Conservation (phyloP, 2,113 vertebrate genomes). For the Calonectris borealis region DNA sequence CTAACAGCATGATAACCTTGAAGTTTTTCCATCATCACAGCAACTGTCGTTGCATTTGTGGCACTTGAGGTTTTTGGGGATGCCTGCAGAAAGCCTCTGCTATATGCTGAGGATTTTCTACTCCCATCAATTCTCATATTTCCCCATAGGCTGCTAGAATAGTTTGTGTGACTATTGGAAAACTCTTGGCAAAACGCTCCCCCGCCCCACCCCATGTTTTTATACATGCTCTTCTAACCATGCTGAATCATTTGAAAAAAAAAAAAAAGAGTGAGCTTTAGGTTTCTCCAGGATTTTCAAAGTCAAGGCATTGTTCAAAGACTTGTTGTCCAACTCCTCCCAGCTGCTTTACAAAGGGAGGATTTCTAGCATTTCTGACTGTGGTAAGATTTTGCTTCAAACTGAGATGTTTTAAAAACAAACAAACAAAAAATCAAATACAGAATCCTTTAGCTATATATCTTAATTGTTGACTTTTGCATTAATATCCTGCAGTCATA, state of each 20-base stretch:
- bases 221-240: background rate
- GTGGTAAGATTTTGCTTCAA: background rate
- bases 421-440: background rate
- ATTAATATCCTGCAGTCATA: background rate
- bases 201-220: background rate
- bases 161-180: background rate
- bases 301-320: background rate
- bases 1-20: background rate
- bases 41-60: background rate
- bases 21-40: background rate
- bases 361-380: background rate
- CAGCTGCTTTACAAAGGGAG: background rate
- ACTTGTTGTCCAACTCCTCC: background rate
- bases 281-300: background rate
- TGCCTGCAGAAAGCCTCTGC: background rate
- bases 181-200: background rate
- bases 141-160: background rate
- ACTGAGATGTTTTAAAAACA: background rate
- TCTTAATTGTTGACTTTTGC: background rate
- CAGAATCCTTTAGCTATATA: background rate
- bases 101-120: rapidly evolving
- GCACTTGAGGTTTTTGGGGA: background rate
- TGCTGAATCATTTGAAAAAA: background rate
- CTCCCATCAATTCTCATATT: background rate
- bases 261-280: background rate